Evolutionary conservation across 37 sponge, comb jelly and placozoan species (phyloP), one percentile per base, ranked within the genome.

Genomic region (Halichondria panicea): DNA sequence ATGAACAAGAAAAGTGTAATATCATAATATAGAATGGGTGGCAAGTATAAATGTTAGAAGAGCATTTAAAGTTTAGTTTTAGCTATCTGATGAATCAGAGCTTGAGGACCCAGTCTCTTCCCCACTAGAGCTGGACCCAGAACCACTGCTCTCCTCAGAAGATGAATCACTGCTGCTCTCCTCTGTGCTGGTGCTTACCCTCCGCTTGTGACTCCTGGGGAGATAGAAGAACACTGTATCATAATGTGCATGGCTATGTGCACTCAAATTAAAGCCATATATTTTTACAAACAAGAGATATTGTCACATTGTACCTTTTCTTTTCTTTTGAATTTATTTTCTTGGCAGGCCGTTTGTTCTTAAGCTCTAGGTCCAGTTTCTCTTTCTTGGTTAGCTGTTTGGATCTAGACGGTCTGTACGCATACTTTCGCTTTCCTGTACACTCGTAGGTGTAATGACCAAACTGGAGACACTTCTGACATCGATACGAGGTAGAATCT

Each of bases 391-490:
- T 89, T 66, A 90, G 43, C 13, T 53, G 13, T 45, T 84, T 84
- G 7, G 91, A 85, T 63, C 91, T 80, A 1, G 91, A 90, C 4
- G 91, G 82, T 33, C 91, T 75, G 55, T 90, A 79, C 58, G 81
- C 42, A 62, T 92, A 88, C 44, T 87, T 92, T 44, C 93, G 79
- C 65, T 88, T 92, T 31, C 89, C 89, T 11, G 65, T 84, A 70
- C 93, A 92, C 68, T 92, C 83, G 63, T 87, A 92, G 1, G 93
- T 92, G 72, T 89, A 92, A 75, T 92, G 93, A 8, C 93, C 93
- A 39, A 73, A 70, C 53, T 88, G 85, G 13, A 92, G 76, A 34
- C 93, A 92, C 79, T 88, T 92, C 77, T 92, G 93, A 72, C 93
- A 92, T 28, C 84, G 80, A 70, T 88, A 92, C 12, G 79, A 60